Conservation (phyloP, 2,888 invertebrate species). For the Lasioglossum marginatum region DNA sequence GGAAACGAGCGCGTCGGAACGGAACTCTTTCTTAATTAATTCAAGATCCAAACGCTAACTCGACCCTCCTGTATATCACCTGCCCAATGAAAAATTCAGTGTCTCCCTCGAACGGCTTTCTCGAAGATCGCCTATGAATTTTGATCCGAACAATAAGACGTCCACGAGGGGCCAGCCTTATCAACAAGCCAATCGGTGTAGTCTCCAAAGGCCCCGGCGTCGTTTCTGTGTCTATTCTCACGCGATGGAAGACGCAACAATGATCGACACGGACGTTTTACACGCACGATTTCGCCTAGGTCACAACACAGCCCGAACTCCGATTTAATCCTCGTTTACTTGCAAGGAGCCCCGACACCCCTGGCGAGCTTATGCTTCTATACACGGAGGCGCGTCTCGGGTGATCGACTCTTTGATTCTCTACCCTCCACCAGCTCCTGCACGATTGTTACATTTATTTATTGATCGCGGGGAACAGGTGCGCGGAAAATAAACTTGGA, state of each 20-base stretch:
- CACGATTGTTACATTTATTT: background rate
- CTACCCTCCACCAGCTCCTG: background rate
- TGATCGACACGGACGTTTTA: constrained; percentile 53
- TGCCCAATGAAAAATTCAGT: constrained; percentile 11
- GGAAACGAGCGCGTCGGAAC: background rate
- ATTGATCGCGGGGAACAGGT: background rate
- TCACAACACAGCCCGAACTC: constrained; percentile 71
- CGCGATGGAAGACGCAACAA: constrained; percentile 42
- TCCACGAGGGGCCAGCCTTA: background rate
- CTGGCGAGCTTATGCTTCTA: background rate
- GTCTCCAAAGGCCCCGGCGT: background rate
- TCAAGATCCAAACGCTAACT: background rate
- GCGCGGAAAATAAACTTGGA: too few relatives aligned
- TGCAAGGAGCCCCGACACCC: constrained; percentile 53
- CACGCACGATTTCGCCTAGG: constrained; percentile 71
- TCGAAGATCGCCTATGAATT: background rate
- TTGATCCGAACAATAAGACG: background rate
- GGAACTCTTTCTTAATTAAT: background rate
- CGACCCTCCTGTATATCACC: background rate
- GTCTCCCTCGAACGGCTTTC: constrained; percentile 7
- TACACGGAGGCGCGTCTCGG: background rate
- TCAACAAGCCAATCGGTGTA: constrained; percentile 19
- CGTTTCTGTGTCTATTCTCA: constrained; percentile 29
- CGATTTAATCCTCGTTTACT: constrained; percentile 78
- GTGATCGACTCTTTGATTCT: background rate